These are phyloP conservation scores for Sphaerophoria taeniata DNA, from an alignment of 2,888 invertebrate species.

Conservation along the genomic window DNA sequence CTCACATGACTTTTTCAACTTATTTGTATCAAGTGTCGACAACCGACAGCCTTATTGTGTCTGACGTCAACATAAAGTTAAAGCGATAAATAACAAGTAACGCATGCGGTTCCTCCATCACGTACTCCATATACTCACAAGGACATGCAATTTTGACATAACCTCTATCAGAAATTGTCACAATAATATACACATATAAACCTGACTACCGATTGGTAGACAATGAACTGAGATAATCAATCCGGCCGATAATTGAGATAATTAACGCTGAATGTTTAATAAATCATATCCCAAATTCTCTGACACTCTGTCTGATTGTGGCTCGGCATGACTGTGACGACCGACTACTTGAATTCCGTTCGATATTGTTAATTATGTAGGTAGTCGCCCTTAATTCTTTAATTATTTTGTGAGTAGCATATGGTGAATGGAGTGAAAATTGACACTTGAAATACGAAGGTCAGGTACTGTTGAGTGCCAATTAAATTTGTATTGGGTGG, in stretches of 20 bases:
- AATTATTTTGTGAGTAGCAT: not conserved
- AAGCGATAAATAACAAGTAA: not conserved
- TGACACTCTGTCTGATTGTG: not conserved
- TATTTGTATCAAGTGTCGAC: not conserved
- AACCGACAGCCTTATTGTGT: not conserved
- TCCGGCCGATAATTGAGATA: not conserved
- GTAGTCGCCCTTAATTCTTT: not conserved
- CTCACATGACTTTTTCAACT: not conserved
- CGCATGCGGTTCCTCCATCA: not conserved
- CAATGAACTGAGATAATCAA: constrained; percentile 50
- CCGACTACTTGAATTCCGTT: too few species aligned
- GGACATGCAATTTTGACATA: not conserved
- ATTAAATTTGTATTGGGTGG: too few species aligned
- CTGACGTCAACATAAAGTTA: not conserved
- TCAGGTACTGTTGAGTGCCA: not conserved
- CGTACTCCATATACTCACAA: not conserved
- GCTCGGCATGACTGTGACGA: too few species aligned
- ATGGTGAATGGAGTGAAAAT: not conserved
- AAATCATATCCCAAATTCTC: constrained; percentile 47
- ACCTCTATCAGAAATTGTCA: not conserved
- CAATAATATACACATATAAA: not conserved
- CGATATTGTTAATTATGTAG: not conserved
- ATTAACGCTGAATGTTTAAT: constrained; percentile 63
- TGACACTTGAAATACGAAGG: not conserved
- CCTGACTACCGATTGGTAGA: too few species aligned